Base-by-base conservation (phyloP, 2,888 invertebrate species). In the Nymphalis urticae region DNA sequence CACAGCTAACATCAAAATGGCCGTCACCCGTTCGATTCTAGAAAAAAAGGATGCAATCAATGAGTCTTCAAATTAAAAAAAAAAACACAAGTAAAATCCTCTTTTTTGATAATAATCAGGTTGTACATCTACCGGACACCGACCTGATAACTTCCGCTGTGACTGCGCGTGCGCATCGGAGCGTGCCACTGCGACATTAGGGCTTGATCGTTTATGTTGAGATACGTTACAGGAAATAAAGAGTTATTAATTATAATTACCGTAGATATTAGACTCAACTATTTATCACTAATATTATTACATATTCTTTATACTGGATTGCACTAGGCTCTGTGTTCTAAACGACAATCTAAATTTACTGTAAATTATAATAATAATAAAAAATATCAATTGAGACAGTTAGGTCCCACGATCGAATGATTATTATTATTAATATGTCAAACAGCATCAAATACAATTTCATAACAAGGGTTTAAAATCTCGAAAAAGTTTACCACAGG, bases 11-110 rank as follows among this genome's bases (percentile, higher is more conserved):
- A 81, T 95, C 95, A 77, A 94, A 95, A 79, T 94, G 94, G n/a
- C 93, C 93, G 76, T 95, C 94, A 75, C 95, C 95, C 72, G 95
- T 95, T 76, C 95, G 94, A 83, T 95, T 96, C 96, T 96, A 94
- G 19, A 82, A 79, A 70, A 75, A 76, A 70, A 68, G 27, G 61
- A 58, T 24, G 48, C 47, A 66, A 51, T 69, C 63, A 69, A 51
- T 42, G 61, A 56, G 56, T 50, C 19, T 24, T 64, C 36, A 42
- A 48, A 36, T 59, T 47, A 36, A 66, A 62, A 71, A 62, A 71
- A 71, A 71, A 75, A 73, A 64, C 60, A 48, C 64, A 58, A 64
- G 64, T 70, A 68, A 62, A 64, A 70, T 58, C 60, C 48, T 65
- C 60, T 75, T 77, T 78, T 78, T 78, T 75, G 73, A 72, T 73